Evolutionary conservation across 1,140 invertebrate species (phyloP).

Genomic region (Vanessa tameamea): DNA sequence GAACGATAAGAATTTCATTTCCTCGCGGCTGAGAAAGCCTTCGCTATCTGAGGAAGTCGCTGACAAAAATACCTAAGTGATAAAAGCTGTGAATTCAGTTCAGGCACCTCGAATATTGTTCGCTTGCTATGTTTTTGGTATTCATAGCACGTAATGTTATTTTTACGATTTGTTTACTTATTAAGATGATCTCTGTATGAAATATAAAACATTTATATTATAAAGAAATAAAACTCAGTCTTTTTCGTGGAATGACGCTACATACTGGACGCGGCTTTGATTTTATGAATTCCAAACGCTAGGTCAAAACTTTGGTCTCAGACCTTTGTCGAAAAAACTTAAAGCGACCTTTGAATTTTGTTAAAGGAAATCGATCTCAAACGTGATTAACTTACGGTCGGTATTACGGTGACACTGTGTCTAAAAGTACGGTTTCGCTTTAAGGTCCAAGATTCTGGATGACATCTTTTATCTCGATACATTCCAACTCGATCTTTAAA

Average conservation of each 20-base stretch:
- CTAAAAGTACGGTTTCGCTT: slow-evolving; percentile 53
- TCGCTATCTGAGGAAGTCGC: slow-evolving; percentile 73
- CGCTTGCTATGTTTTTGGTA: slow-evolving; percentile 17
- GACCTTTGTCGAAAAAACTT: slow-evolving; percentile 56
- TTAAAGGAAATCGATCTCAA: slow-evolving; percentile 45
- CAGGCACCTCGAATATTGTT: slow-evolving; percentile 53
- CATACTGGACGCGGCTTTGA: slow-evolving; percentile 56
- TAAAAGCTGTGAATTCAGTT: slow-evolving; percentile 73
- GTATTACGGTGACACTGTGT: slow-evolving; percentile 34
- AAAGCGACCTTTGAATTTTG: slow-evolving; percentile 33
- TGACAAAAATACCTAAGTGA: slow-evolving; percentile 78
- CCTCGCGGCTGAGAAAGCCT: slow-evolving; percentile 69
- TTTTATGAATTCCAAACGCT: slow-evolving; percentile 78
- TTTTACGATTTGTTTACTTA: slow-evolving; percentile 46
- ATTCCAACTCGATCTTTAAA: slow-evolving; percentile 71
- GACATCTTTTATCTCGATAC: slow-evolving; percentile 79
- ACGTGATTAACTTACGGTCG: slow-evolving; percentile 37
- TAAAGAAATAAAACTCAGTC: slow-evolving; percentile 12
- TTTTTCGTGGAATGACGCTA: slow-evolving; percentile 63
- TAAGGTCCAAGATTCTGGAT: slow-evolving; percentile 71
- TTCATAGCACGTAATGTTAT: not conserved
- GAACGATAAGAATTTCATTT: slow-evolving; percentile 81
- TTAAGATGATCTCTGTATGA: slow-evolving; percentile 6
- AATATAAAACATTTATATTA: slow-evolving; percentile 21
- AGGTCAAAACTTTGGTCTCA: slow-evolving; percentile 70